Evolutionary conservation across 2,888 invertebrate species (phyloP).

Genomic region (Lycaena phlaeas): DNA sequence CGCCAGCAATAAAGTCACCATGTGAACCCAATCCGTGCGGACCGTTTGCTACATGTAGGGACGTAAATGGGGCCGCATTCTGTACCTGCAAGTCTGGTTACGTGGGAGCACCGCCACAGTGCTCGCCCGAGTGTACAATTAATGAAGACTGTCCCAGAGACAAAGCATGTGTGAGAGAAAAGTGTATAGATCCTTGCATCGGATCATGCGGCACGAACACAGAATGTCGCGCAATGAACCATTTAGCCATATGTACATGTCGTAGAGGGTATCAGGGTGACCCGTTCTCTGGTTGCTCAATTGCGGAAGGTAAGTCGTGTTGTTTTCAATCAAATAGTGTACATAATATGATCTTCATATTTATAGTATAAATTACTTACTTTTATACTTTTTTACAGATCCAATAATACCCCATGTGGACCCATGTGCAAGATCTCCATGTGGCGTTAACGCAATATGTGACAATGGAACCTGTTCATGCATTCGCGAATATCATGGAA

Average conservation of each 20-base stretch:
- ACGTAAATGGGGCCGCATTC: slow-evolving; percentile 60
- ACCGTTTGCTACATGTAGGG: slow-evolving; percentile 75
- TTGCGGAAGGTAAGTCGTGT: slow-evolving; percentile 16
- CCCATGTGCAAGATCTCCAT: slow-evolving; percentile 76
- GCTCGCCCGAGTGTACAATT: slow-evolving; percentile 83
- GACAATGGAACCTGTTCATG: slow-evolving; percentile 76
- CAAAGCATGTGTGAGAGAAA: slow-evolving; percentile 80
- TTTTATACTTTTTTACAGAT: slow-evolving; percentile 32
- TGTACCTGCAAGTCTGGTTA: slow-evolving; percentile 78
- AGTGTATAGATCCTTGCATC: slow-evolving; percentile 82
- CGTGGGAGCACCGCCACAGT: slow-evolving; percentile 78
- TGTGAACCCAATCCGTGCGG: slow-evolving; percentile 82
- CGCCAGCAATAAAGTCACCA: slow-evolving; percentile 64
- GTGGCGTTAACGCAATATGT: slow-evolving; percentile 77
- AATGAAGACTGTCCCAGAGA: slow-evolving; percentile 83
- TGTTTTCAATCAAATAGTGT: background rate
- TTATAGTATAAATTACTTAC: too few relatives aligned
- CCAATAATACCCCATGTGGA: slow-evolving; percentile 45
- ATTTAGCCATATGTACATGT: slow-evolving; percentile 85
- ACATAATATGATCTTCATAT: too few relatives aligned
- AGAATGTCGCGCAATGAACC: slow-evolving; percentile 80
- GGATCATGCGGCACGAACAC: slow-evolving; percentile 81
- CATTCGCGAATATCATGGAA: slow-evolving; percentile 75
- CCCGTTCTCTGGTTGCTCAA: slow-evolving; percentile 75
- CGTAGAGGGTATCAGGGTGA: slow-evolving; percentile 78